phyloP scores from a whole-genome alignment of 1,140 invertebrate species.

The Meloidogyne hapla region DNA sequence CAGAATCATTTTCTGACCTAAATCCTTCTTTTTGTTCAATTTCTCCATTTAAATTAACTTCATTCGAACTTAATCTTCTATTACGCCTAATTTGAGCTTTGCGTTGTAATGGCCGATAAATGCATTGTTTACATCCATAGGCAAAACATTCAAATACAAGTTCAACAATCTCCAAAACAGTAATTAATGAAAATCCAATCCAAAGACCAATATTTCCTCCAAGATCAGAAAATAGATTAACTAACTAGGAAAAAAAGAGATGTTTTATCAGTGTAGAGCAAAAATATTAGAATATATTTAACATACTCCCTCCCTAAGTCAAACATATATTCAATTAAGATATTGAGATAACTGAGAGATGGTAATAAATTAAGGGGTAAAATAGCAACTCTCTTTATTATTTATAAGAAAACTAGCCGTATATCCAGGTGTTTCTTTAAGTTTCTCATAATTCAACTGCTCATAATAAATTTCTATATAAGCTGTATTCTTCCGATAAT shows the following conservation, averaged over 20 bases:
- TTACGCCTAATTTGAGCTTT: too few species aligned
- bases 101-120: too few species aligned
- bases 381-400: too few species aligned
- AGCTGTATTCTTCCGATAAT: conserved; percentile 54
- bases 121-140: conserved; percentile 22
- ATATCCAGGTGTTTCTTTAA: conserved; percentile 64
- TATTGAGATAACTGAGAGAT: too few species aligned
- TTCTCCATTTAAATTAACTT: background rate
- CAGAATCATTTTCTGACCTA: too few species aligned
- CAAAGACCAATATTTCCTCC: conserved; percentile 64
- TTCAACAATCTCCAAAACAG: conserved; percentile 57
- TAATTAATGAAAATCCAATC: conserved; percentile 64
- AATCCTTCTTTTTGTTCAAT: background rate
- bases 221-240: conserved; percentile 64
- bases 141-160: conserved; percentile 47
- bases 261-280: too few species aligned
- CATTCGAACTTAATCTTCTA: conserved; percentile 1
- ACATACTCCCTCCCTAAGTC: too few species aligned
- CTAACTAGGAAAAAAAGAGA: conserved; percentile 56
- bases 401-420: conserved; percentile 48
- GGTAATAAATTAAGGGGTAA: too few species aligned
- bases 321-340: too few species aligned
- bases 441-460: conserved; percentile 60
- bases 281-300: too few species aligned
- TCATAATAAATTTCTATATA: conserved; percentile 64